Evolutionary conservation across 2,113 vertebrate genomes (phyloP), one percentile per base, ranked within the genome.

Genomic region (Regulus satrapa): DNA sequence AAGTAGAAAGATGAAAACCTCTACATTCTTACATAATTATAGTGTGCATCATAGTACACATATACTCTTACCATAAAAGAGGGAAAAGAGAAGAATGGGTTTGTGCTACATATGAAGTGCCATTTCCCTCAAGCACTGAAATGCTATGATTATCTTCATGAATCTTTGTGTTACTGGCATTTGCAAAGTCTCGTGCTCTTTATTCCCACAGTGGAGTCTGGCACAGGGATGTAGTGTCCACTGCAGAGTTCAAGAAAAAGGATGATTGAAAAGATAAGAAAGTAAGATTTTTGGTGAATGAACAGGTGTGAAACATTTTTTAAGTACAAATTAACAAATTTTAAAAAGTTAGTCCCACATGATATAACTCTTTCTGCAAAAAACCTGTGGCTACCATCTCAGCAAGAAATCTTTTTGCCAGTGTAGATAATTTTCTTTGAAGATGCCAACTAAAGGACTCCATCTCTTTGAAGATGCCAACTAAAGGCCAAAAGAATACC

Each of bases 111-210:
- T 76, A 43, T 58, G 66, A 95, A 93, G 62, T 79, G 74, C 56
- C 73, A n/a, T 24, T 79, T 93, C 54, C 51, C 66, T 79, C 63
- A 69, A 62, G 67, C 31, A 51, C 40, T 52, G 71, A 71, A 28
- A 92, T 43, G 8, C 85, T 95, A 43, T 95, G 62, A 94, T 97
- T 95, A 95, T 92, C 48, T 82, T 82, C 46, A 40, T 80, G 34
- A 66, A 19, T 58, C 26, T 83, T 55, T 82, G 26, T 23, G 3
- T 90, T 85, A 74, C 32, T 85, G 71, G 25, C 68, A 46, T 85
- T 95, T 89, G 12, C 46, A 78, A n/a, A 71, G 38, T 85, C 85
- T 73, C 1, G 0, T 72, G 74, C 19, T 93, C 43, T 69, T 79
- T 92, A n/a, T 75, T 92, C 43, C 85, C 74, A 73, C 40, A 23